A percentile compares a stretch with the other conserved stretches of the same genome.
phyloP scores from a whole-genome alignment of 2,113 vertebrate species.

The Morone chrysops region DNA sequence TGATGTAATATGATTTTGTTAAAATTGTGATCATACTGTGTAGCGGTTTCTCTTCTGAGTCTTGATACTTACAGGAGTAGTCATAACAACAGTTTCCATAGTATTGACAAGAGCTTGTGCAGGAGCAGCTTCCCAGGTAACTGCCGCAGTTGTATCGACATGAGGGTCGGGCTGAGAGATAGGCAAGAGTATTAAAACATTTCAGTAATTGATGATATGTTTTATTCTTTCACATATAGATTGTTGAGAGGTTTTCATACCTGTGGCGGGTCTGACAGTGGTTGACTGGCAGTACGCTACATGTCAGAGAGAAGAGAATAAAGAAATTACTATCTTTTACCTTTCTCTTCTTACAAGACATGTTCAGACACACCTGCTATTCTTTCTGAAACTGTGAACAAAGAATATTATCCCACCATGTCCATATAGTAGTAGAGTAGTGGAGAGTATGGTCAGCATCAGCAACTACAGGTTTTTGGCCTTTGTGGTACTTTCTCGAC shows the following conservation, averaged over 20 bases:
- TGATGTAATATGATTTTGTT: no score
- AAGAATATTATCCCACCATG: neutral
- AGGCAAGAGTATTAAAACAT: neutral
- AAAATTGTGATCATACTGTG: neutral
- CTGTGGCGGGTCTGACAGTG: neutral
- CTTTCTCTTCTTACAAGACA: neutral
- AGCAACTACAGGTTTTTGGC: neutral
- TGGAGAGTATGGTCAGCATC: neutral
- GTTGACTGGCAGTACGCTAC: neutral
- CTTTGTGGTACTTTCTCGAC: neutral
- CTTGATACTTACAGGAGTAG: constrained; percentile 62
- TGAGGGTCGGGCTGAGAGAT: constrained; percentile 7
- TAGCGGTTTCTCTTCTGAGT: neutral
- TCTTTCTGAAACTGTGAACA: neutral
- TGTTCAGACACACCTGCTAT: neutral
- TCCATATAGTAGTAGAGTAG: neutral
- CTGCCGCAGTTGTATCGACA: constrained; percentile 69
- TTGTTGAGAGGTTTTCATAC: constrained; percentile 20
- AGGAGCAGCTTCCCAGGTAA: constrained; percentile 71
- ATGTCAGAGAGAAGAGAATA: neutral
- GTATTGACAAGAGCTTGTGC: constrained; percentile 62
- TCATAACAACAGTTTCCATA: constrained; percentile 68
- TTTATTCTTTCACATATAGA: neutral
- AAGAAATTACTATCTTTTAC: neutral
- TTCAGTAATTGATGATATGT: neutral